Evolutionary conservation across 2,113 vertebrate genomes (phyloP).

Genomic region (Ageneiosus marmoratus): DNA sequence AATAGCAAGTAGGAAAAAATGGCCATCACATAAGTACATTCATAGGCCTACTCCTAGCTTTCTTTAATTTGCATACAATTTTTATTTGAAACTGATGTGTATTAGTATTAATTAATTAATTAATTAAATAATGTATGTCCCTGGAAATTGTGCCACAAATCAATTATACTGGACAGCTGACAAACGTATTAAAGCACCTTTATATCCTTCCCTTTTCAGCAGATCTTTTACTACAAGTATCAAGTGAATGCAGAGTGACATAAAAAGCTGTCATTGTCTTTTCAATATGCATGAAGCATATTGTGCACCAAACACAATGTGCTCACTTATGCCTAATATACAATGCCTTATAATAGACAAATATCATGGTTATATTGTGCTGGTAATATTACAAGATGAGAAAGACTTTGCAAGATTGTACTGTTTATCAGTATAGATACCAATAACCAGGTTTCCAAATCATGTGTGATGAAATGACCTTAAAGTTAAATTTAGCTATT

Average conservation of each 20-base stretch:
- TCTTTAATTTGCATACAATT: neutral
- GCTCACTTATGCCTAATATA: neutral
- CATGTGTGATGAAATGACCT: conserved; percentile 5
- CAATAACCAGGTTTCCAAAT: neutral
- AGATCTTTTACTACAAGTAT: neutral
- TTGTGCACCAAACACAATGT: conserved; percentile 17
- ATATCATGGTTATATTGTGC: neutral
- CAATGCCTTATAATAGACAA: neutral
- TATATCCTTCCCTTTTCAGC: neutral
- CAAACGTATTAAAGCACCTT: neutral
- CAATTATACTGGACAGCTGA: neutral
- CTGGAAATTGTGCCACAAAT: neutral
- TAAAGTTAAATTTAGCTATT: conserved; percentile 13
- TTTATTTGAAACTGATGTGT: no score
- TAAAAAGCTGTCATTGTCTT: neutral
- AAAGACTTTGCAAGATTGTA: neutral
- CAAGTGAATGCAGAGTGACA: neutral
- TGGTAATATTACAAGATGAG: neutral
- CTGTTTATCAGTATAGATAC: neutral
- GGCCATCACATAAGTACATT: neutral
- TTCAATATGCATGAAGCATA: neutral
- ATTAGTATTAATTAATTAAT: neutral
- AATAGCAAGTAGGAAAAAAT: neutral
- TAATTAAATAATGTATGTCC: neutral
- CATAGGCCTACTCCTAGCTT: neutral